Evolutionary conservation across 2,113 vertebrate genomes (phyloP).

Genomic region (Gnathonemus echidnorhynchus): DNA sequence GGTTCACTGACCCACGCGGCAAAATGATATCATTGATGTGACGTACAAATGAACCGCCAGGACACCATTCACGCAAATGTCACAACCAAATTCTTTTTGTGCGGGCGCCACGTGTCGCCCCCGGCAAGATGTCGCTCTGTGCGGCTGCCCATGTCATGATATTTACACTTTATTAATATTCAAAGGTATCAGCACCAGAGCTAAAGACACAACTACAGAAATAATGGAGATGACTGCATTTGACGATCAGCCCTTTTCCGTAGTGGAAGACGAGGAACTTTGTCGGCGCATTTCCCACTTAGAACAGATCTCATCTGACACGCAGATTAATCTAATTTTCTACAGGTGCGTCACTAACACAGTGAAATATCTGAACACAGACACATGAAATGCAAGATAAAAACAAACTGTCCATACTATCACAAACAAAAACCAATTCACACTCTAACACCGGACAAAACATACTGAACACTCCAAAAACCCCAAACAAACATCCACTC

Average conservation of each 20-base stretch:
- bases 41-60: too few relatives aligned
- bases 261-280: neutral
- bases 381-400: neutral
- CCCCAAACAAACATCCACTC: slow-evolving; percentile 1
- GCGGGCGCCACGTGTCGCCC: too few relatives aligned
- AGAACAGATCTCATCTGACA: neutral
- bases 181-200: neutral
- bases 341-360: neutral
- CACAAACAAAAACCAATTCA: neutral
- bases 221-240: neutral
- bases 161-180: neutral
- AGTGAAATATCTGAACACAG: neutral
- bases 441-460: neutral
- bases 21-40: too few relatives aligned
- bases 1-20: neutral
- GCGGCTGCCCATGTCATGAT: neutral
- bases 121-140: too few relatives aligned
- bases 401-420: neutral
- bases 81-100: too few relatives aligned
- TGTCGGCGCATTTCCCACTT: neutral
- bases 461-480: slow-evolving; percentile 40
- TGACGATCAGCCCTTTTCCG: neutral
- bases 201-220: neutral
- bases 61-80: too few relatives aligned
- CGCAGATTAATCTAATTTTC: neutral